phyloP scores from a whole-genome alignment of 1,140 invertebrate genomes.

The Drosophila navojoa region DNA sequence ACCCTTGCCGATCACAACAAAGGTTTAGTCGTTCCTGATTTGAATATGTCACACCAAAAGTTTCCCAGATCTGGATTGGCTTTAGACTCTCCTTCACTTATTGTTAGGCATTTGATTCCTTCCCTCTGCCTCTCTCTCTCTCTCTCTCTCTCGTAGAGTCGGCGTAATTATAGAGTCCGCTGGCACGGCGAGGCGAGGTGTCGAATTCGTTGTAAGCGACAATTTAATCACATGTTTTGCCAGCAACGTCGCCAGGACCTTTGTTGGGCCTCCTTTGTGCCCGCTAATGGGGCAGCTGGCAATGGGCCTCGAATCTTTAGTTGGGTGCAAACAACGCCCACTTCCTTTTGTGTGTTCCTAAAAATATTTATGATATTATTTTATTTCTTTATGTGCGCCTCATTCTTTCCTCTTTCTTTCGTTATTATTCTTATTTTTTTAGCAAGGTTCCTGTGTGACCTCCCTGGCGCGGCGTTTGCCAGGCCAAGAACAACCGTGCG shows the following conservation, averaged over 20 bases:
- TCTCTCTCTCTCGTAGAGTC: slow-evolving; percentile 3
- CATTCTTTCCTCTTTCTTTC: background rate
- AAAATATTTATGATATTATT: slow-evolving; percentile 30
- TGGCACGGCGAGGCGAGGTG: slow-evolving; percentile 51
- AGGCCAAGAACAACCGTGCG: slow-evolving; percentile 29
- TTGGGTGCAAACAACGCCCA: slow-evolving; percentile 56
- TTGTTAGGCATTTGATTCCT: slow-evolving; percentile 61
- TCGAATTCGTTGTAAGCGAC: slow-evolving; percentile 72
- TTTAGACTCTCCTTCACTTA: slow-evolving; percentile 28
- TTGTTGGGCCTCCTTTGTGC: slow-evolving; percentile 39
- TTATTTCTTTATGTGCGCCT: background rate
- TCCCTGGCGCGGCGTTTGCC: slow-evolving; percentile 13
- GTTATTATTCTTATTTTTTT: slow-evolving; percentile 2
- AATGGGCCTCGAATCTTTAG: slow-evolving; percentile 24
- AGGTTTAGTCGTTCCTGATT: slow-evolving; percentile 50
- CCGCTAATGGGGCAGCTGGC: slow-evolving; percentile 51
- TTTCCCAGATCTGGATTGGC: slow-evolving; percentile 68
- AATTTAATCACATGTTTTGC: slow-evolving; percentile 77
- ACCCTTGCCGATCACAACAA: slow-evolving; percentile 69
- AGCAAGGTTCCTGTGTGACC: slow-evolving; percentile 23
- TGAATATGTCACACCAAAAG: slow-evolving; percentile 70
- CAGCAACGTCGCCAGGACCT: slow-evolving; percentile 20
- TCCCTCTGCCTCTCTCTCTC: background rate
- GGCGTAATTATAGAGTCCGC: slow-evolving; percentile 63
- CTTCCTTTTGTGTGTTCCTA: slow-evolving; percentile 56